phyloP scores from a whole-genome alignment of 1,140 invertebrate species.

The Drosophila eugracilis region DNA sequence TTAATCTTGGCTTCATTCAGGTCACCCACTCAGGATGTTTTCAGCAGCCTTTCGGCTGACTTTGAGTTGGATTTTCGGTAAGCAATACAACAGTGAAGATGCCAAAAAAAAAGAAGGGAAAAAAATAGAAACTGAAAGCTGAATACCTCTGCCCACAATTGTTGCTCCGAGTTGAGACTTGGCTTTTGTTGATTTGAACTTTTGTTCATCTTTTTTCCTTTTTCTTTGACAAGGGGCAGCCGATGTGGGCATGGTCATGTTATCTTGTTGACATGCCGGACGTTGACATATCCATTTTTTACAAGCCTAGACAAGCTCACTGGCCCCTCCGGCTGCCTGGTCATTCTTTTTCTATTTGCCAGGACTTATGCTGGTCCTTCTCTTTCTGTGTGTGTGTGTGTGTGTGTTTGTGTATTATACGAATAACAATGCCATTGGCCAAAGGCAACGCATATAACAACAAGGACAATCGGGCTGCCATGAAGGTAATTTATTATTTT shows the following conservation, averaged over 20 bases:
- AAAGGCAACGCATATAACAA: conserved; percentile 54
- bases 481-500: conserved; percentile 72
- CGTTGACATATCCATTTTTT: conserved; percentile 83
- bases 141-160: conserved; percentile 46
- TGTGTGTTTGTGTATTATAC: conserved; percentile 35
- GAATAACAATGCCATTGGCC: conserved; percentile 38
- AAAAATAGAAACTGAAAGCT: background rate
- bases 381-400: background rate
- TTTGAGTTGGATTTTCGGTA: conserved; percentile 45
- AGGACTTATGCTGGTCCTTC: conserved; percentile 52
- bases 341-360: conserved; percentile 43
- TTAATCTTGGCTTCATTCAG: conserved; percentile 47
- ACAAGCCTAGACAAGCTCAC: conserved; percentile 51
- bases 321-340: conserved; percentile 25
- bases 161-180: conserved; percentile 56
- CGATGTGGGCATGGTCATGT: conserved; percentile 57
- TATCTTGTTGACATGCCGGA: conserved; percentile 81
- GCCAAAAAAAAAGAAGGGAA: background rate
- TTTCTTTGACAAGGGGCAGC: conserved; percentile 51
- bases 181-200: conserved; percentile 75
- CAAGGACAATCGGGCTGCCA: conserved; percentile 26
- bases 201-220: conserved; percentile 42
- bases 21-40: conserved; percentile 38
- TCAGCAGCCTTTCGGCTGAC: conserved; percentile 47
- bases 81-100: conserved; percentile 36